Base-by-base conservation (phyloP, 2,113 vertebrate genomes). In the Pelmatolapia mariae region DNA sequence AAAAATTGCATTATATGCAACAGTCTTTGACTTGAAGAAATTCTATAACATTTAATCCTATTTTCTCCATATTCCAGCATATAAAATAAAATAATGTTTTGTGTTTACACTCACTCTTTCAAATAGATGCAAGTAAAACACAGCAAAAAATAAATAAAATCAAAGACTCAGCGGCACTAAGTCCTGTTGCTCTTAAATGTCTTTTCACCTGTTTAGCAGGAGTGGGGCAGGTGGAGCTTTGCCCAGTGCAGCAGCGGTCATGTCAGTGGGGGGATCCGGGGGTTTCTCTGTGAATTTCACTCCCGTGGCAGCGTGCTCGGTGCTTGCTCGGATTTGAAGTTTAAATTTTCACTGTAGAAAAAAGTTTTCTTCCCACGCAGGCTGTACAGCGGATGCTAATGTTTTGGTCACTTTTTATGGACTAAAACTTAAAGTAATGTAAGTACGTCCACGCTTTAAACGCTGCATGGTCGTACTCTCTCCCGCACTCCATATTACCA, bases 161-260 rank as follows among this genome's bases (percentile, higher is more conserved):
- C 56, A 59, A 10, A 59, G 8, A 10, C 56, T 31, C 56, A 0
- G 56, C 4, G 3, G 1, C 24, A 16, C 24, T 0, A 0, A 57
- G 24, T 31, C 57, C 57, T 31, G 2, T 61, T 61, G 57, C 57
- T 61, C 26, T 59, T 61, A 61, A 61, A 61, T 61, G 6, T 61
- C 18, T 61, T 31, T 10, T 61, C 26, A 31, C 26, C 6, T 61
- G 15, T 61, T 31, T 10, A 61, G 57, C 3, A 31, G 57, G 15
- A 61, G 26, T 61, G 8, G 26, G 0, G 5, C 15, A 0, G 57
- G 26, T 31, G 26, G 15, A 61, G 57, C 26, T 31, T 61, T 61
- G 26, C 26, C 57, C 0, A 61, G 3, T 31, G 1, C 57, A 61
- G 57, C 15, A 18, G 26, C 2, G 8, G 1, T 31, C 15, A 15